phyloP scores from a whole-genome alignment of 1,140 invertebrate genomes.

The Pseudomyrmex sp. region DNA sequence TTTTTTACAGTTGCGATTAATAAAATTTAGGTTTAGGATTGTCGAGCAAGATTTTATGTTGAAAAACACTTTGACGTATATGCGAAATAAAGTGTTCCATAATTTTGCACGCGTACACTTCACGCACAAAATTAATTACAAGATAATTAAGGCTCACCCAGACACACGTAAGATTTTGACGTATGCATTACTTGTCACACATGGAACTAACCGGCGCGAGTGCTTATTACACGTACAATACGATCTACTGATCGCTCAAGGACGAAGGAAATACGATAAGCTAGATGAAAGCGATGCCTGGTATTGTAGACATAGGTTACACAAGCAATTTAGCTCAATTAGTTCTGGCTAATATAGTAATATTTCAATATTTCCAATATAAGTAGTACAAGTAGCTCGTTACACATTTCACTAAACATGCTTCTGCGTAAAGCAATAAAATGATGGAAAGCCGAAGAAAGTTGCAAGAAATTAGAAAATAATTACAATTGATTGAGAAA shows the following conservation, averaged over 20 bases:
- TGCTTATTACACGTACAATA: background rate
- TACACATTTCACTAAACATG: too few species aligned
- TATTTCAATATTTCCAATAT: background rate
- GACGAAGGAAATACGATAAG: constrained; percentile 13
- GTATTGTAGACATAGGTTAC: background rate
- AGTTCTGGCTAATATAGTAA: background rate
- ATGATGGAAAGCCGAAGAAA: background rate
- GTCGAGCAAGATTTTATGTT: too few species aligned
- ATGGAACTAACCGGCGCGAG: background rate
- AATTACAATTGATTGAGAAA: too few species aligned
- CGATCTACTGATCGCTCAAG: background rate
- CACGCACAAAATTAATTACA: too few species aligned
- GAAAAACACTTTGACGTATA: too few species aligned
- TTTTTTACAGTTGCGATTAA: too few species aligned
- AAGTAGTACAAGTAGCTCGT: too few species aligned
- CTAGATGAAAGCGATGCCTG: background rate
- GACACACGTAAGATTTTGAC: background rate
- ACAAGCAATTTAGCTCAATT: background rate
- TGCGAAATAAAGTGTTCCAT: too few species aligned
- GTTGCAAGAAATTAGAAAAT: too few species aligned
- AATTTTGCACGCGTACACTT: too few species aligned
- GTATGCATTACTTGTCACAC: background rate
- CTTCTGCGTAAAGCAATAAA: too few species aligned
- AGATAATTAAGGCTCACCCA: background rate
- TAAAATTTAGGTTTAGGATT: too few species aligned